Conservation (phyloP, 2,888 invertebrate species). For the Spodoptera exigua region DNA sequence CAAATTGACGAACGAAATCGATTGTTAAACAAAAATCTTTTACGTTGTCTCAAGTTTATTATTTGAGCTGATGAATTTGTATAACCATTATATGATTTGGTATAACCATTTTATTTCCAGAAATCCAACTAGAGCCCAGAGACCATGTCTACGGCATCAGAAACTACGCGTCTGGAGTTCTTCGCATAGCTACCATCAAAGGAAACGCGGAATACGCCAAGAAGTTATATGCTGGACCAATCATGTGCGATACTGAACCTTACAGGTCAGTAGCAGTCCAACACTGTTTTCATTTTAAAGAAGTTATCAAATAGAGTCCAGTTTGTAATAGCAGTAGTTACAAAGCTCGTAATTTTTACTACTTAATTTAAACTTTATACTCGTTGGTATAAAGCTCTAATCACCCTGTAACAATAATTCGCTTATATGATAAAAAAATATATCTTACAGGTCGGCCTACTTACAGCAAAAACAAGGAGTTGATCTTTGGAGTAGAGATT, state of each 20-base stretch:
- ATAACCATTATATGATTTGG: too few relatives aligned
- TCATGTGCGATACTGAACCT: constrained; percentile 77
- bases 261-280: constrained; percentile 72
- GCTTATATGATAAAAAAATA: neutral
- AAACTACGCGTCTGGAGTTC: constrained; percentile 91
- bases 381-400: too few relatives aligned
- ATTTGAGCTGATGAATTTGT: too few relatives aligned
- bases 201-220: constrained; percentile 89
- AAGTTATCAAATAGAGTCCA: neutral
- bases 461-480: constrained; percentile 73
- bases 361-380: too few relatives aligned
- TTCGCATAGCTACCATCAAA: constrained; percentile 92
- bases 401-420: neutral
- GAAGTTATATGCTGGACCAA: constrained; percentile 78
- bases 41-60: too few relatives aligned
- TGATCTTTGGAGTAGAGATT: constrained; percentile 88
- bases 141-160: constrained; percentile 90
- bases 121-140: constrained; percentile 91
- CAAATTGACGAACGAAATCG: too few relatives aligned
- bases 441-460: constrained; percentile 67
- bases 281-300: neutral
- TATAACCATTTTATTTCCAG: constrained; percentile 74
- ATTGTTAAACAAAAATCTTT: too few relatives aligned
- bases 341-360: too few relatives aligned
- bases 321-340: too few relatives aligned